These are phyloP conservation scores for Chaenocephalus aceratus DNA, from an alignment of 2,113 vertebrate genomes.

Conservation along the genomic window DNA sequence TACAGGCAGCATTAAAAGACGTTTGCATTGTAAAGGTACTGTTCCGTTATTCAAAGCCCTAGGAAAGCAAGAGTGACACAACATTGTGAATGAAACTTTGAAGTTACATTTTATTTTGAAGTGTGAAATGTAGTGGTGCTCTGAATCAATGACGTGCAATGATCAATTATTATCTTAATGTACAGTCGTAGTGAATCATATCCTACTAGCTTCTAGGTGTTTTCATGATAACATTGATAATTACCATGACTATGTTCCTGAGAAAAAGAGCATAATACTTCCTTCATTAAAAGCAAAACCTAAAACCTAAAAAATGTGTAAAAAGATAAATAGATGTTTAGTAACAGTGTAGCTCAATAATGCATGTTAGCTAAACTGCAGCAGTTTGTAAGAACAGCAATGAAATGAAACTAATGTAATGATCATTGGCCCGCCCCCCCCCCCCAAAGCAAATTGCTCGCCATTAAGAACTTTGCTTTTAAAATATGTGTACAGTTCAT, in stretches of 20 bases:
- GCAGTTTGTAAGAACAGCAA: too few relatives aligned
- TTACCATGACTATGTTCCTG: not conserved
- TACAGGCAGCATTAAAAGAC: not conserved
- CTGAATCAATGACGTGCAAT: not conserved
- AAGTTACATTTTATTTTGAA: not conserved
- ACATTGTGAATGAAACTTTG: not conserved
- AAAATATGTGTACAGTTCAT: too few relatives aligned
- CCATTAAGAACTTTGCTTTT: too few relatives aligned
- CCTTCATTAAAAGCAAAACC: not conserved
- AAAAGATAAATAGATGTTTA: too few relatives aligned
- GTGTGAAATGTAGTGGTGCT: not conserved
- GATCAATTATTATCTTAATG: not conserved
- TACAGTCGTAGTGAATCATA: not conserved
- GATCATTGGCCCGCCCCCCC: too few relatives aligned
- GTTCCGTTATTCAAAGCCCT: not conserved
- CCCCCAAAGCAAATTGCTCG: too few relatives aligned
- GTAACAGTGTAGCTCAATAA: too few relatives aligned
- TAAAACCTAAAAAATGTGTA: too few relatives aligned
- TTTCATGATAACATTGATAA: not conserved
- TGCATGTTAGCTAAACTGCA: too few relatives aligned
- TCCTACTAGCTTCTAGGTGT: not conserved
- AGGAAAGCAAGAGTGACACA: not conserved
- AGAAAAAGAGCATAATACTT: not conserved
- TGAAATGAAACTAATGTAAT: too few relatives aligned
- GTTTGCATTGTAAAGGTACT: not conserved